A percentile compares a stretch with the other conserved stretches of the same genome.
Evolutionary conservation across 2,113 vertebrate genomes (phyloP).

Genomic region (Oryzias curvinotus): DNA sequence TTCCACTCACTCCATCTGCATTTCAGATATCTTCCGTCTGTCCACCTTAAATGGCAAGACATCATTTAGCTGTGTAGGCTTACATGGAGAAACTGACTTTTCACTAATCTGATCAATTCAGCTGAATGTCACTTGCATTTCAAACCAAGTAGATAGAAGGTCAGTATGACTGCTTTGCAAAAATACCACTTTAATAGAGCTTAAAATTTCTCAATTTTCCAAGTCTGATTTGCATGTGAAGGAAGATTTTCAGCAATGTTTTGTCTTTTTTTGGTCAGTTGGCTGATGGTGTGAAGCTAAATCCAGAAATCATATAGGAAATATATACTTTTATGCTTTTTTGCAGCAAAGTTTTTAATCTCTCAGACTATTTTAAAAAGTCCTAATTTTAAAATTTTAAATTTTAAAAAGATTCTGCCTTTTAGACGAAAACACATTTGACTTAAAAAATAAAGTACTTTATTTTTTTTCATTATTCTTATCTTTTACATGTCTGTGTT

Average conservation of each 20-base stretch:
- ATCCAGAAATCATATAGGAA: too few species aligned
- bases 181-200: conserved; percentile 49
- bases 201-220: neutral
- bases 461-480: too few species aligned
- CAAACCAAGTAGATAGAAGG: conserved; percentile 61
- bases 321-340: neutral
- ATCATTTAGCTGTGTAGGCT: conserved; percentile 26
- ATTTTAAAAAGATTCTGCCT: too few species aligned
- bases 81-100: conserved; percentile 29
- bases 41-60: conserved; percentile 2
- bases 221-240: neutral
- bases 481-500: too few species aligned
- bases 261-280: too few species aligned
- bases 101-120: conserved; percentile 57
- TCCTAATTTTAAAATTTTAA: too few species aligned
- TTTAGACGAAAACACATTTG: too few species aligned
- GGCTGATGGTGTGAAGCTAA: neutral
- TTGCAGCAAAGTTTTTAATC: neutral
- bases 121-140: conserved; percentile 60
- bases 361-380: too few species aligned
- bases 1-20: conserved; percentile 8
- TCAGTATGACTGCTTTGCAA: conserved; percentile 50
- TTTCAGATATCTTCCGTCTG: conserved; percentile 5
- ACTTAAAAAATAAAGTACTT: too few species aligned
- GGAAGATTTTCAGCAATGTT: neutral